Conservation (phyloP, 2,797 vertebrate species). For the Xerus rutilus region DNA sequence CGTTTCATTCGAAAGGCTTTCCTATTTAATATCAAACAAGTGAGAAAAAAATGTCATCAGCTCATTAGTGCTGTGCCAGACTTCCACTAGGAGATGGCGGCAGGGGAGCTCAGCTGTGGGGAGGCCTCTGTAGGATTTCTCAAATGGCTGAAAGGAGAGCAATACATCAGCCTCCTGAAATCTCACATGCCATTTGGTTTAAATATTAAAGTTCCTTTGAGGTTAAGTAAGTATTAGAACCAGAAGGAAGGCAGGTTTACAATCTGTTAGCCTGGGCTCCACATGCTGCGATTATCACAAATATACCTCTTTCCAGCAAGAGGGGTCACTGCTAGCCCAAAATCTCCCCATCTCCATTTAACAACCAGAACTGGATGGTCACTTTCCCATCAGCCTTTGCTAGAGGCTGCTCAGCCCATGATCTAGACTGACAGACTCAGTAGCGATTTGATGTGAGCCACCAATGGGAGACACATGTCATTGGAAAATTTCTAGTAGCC, state of each 20-base stretch:
- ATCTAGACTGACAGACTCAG: neutral
- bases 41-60: conserved; percentile 67
- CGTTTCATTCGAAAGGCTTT: conserved; percentile 73
- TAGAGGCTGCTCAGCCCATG: neutral
- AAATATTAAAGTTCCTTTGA: conserved; percentile 80
- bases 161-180: conserved; percentile 64
- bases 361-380: neutral
- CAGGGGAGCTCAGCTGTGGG: neutral
- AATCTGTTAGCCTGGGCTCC: conserved; percentile 50
- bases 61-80: conserved; percentile 60
- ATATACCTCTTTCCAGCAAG: conserved; percentile 61
- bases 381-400: neutral
- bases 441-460: neutral
- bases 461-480: neutral
- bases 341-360: neutral
- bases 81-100: neutral
- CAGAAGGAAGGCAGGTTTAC: conserved; percentile 74
- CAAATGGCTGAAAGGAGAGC: conserved; percentile 62
- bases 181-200: conserved; percentile 72
- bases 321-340: conserved; percentile 56
- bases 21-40: conserved; percentile 79
- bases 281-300: neutral
- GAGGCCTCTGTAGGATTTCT: conserved; percentile 64
- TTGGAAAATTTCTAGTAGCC: neutral
- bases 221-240: conserved; percentile 80